A percentile compares a stretch with the other conserved stretches of the same genome.
Conservation (phyloP, 2,888 invertebrate species). For the Eurois occulta region DNA sequence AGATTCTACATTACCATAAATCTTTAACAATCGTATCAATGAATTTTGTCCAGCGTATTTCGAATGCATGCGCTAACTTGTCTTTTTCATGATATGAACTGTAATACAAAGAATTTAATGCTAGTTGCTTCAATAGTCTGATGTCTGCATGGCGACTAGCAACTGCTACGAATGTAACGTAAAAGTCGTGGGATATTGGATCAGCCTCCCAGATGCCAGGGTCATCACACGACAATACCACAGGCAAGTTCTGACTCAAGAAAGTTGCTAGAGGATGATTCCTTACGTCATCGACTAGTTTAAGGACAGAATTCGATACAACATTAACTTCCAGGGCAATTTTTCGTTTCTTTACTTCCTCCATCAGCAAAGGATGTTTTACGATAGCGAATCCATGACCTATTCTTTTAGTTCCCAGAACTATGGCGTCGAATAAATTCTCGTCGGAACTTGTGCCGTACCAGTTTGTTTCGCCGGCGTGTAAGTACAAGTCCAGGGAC, state of each 20-base stretch:
- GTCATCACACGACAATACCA: slow-evolving; percentile 94
- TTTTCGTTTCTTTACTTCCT: slow-evolving; percentile 89
- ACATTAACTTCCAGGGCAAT: slow-evolving; percentile 95
- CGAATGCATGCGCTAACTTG: slow-evolving; percentile 81
- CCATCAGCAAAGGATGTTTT: slow-evolving; percentile 93
- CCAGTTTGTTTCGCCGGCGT: slow-evolving; percentile 96
- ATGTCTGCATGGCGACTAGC: slow-evolving; percentile 93
- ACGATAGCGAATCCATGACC: slow-evolving; percentile 94
- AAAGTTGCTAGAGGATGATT: slow-evolving; percentile 93
- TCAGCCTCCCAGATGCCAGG: slow-evolving; percentile 94
- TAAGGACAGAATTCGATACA: slow-evolving; percentile 94
- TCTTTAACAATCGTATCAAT: slow-evolving; percentile 76
- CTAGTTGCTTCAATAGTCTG: slow-evolving; percentile 93
- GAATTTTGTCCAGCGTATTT: slow-evolving; percentile 84
- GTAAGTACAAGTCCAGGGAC: slow-evolving; percentile 92
- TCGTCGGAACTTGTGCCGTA: slow-evolving; percentile 92
- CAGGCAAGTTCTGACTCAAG: slow-evolving; percentile 92
- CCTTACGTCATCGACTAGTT: slow-evolving; percentile 92
- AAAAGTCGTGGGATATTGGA: slow-evolving; percentile 93
- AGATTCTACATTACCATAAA: slow-evolving; percentile 67
- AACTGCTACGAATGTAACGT: slow-evolving; percentile 94
- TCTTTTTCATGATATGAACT: slow-evolving; percentile 90
- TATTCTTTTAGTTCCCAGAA: slow-evolving; percentile 93
- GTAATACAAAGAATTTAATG: slow-evolving; percentile 93
- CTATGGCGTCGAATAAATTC: slow-evolving; percentile 94